Percentiles rank a stretch among this genome's conserved stretches.
Conservation (phyloP, 2,797 vertebrate species). For the Phrynocephalus guinanensis region DNA sequence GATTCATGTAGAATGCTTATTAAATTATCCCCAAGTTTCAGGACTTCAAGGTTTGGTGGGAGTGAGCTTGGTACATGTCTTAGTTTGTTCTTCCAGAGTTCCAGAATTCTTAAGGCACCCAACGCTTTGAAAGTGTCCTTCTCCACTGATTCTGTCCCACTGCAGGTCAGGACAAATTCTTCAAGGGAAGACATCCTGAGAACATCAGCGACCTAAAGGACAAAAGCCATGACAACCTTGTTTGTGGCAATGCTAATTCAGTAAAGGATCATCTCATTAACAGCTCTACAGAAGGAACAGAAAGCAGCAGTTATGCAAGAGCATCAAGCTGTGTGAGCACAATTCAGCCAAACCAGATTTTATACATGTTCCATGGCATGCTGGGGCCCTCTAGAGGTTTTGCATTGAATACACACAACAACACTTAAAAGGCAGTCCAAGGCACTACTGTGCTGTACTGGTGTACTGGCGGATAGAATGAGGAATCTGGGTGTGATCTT, state of each 20-base stretch:
- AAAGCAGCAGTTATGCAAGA: not conserved
- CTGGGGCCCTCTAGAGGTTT: conserved; percentile 2
- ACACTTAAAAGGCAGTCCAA: not conserved
- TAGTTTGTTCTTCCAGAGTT: conserved; percentile 85
- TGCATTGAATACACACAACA: not conserved
- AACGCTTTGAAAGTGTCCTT: conserved; percentile 78
- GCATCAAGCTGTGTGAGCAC: not conserved
- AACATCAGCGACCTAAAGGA: conserved; percentile 76
- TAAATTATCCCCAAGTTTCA: conserved; percentile 81
- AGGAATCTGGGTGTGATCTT: too few relatives aligned
- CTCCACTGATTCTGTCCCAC: conserved; percentile 82
- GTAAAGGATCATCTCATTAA: not conserved
- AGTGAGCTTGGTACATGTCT: conserved; percentile 76
- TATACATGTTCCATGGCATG: not conserved
- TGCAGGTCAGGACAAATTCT: conserved; percentile 81
- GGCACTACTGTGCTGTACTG: not conserved
- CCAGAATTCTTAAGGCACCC: conserved; percentile 75
- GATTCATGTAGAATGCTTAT: conserved; percentile 74
- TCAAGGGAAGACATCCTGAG: conserved; percentile 76
- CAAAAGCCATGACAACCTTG: conserved; percentile 39
- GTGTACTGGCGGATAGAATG: too few relatives aligned
- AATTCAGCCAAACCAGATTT: not conserved
- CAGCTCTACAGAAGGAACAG: not conserved
- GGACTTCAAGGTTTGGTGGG: conserved; percentile 78
- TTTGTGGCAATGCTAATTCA: not conserved